Conservation (phyloP, 2,888 invertebrate species). For the Cyaniris semiargus region DNA sequence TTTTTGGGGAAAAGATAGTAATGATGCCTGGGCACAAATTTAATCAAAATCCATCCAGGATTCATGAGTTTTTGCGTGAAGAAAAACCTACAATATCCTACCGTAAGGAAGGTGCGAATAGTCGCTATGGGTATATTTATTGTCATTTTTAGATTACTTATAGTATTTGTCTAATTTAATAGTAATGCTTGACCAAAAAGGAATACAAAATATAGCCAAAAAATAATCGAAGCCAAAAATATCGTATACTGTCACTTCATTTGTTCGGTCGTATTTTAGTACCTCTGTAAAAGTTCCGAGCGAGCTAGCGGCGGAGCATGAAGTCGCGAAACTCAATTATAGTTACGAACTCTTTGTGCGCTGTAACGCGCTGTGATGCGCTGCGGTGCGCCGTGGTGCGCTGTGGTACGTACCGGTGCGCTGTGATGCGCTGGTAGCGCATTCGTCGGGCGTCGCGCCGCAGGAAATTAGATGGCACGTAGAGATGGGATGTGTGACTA, state of each 20-base stretch:
- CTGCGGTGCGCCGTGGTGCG: slow-evolving; percentile 42
- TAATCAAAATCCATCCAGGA: too few species aligned
- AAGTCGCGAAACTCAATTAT: slow-evolving; percentile 36
- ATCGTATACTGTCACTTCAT: neutral
- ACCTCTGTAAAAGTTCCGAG: neutral
- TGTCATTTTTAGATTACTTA: too few species aligned
- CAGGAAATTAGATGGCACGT: slow-evolving; percentile 64
- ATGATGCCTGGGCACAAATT: too few species aligned
- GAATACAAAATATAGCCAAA: neutral
- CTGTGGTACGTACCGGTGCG: slow-evolving; percentile 29
- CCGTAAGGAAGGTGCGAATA: too few species aligned
- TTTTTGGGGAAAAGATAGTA: too few species aligned
- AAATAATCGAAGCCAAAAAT: neutral
- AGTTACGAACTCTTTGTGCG: slow-evolving; percentile 38
- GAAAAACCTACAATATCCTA: too few species aligned
- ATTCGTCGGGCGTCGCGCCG: slow-evolving; percentile 51
- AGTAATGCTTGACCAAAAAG: neutral
- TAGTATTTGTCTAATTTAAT: neutral
- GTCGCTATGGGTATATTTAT: too few species aligned
- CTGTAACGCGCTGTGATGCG: slow-evolving; percentile 35
- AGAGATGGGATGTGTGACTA: slow-evolving; percentile 34
- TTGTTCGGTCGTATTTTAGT: neutral
- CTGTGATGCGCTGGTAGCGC: slow-evolving; percentile 50
- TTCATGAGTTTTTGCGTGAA: too few species aligned
- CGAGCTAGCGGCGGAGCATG: neutral